Conservation (phyloP, 2,888 invertebrate species). For the Aelia acuminata region DNA sequence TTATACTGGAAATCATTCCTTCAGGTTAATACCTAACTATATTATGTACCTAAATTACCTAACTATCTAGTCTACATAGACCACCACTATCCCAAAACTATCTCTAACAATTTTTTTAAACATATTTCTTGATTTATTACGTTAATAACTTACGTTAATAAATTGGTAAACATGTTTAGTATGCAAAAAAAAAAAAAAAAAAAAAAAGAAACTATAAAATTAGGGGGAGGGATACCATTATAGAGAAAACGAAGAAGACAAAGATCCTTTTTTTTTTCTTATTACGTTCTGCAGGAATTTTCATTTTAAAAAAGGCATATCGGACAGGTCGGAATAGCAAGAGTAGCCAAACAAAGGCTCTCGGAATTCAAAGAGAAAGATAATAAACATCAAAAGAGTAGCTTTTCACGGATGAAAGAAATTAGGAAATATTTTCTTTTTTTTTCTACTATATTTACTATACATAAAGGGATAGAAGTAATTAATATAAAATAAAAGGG, state of each 20-base stretch:
- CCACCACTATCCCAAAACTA: too few relatives aligned
- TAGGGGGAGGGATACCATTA: background rate
- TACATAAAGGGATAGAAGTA: background rate
- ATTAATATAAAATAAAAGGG: background rate
- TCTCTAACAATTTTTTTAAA: too few relatives aligned
- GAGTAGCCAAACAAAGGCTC: background rate
- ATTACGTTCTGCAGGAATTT: background rate
- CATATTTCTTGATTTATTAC: too few relatives aligned
- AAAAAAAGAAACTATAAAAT: background rate
- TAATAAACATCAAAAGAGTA: constrained; percentile 8
- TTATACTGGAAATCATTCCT: too few relatives aligned
- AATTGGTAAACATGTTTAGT: too few relatives aligned
- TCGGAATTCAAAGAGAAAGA: background rate
- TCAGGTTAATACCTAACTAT: too few relatives aligned
- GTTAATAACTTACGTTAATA: too few relatives aligned
- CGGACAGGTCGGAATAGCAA: background rate
- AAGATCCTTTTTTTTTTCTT: background rate
- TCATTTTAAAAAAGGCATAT: background rate
- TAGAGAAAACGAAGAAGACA: background rate
- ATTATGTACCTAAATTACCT: too few relatives aligned
- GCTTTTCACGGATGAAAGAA: background rate
- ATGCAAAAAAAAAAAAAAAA: background rate
- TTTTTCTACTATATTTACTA: background rate
- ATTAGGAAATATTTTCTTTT: background rate
- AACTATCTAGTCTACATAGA: too few relatives aligned